Percentiles rank a stretch among this genome's conserved stretches.
Conservation (phyloP, 2,888 invertebrate species). For the Schizotus pectinicornis region DNA sequence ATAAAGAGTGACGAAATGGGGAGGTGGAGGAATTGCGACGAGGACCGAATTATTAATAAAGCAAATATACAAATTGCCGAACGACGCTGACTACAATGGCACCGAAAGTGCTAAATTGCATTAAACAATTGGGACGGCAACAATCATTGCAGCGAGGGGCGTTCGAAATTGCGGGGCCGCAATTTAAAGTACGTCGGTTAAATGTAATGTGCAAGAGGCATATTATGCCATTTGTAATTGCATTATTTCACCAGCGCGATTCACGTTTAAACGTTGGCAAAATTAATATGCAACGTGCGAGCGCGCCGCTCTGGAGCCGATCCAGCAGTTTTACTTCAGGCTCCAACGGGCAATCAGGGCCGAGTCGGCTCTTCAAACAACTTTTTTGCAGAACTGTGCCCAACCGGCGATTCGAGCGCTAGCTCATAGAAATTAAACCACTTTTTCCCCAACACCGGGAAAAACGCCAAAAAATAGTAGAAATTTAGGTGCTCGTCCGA, state of each 20-base stretch:
- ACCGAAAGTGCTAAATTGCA: constrained; percentile 19
- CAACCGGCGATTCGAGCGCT: too few species aligned
- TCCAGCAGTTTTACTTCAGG: too few species aligned
- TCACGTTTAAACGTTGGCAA: constrained; percentile 34
- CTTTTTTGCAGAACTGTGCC: too few species aligned
- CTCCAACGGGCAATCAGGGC: not conserved
- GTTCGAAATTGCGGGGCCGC: constrained; percentile 21
- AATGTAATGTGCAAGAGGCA: constrained; percentile 38
- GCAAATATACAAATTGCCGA: constrained; percentile 12
- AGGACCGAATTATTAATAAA: constrained; percentile 4
- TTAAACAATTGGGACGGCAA: constrained; percentile 25
- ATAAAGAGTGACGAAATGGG: constrained; percentile 23
- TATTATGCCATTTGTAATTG: constrained; percentile 38
- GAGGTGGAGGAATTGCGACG: constrained; percentile 1
- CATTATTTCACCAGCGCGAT: constrained; percentile 35
- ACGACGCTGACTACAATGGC: constrained; percentile 1
- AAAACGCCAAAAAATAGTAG: too few species aligned
- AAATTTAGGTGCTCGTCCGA: too few species aligned
- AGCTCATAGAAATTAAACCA: too few species aligned
- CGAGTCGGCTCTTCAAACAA: not conserved
- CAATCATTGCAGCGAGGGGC: constrained; percentile 20
- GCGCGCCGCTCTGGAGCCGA: too few species aligned
- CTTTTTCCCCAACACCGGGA: too few species aligned
- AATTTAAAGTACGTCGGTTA: constrained; percentile 34
- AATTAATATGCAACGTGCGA: constrained; percentile 30